Evolutionary conservation across 2,888 invertebrate genomes (phyloP).

Genomic region (Cartodere bifasciata): DNA sequence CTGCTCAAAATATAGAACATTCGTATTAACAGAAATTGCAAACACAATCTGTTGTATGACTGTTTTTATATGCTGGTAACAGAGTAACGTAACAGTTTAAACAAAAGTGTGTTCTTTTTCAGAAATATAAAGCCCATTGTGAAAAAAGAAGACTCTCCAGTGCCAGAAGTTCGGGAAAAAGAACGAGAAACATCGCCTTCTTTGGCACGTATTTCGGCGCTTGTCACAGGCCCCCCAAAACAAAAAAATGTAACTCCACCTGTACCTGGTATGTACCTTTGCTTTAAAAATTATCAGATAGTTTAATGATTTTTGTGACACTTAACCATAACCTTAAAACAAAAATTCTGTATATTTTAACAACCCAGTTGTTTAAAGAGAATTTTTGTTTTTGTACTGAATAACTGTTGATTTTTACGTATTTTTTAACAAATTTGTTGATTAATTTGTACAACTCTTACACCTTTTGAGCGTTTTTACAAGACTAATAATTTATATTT

Average conservation of each 20-base stretch:
- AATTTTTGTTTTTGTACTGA: no score
- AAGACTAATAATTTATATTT: no score
- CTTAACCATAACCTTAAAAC: no score
- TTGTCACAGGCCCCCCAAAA: constrained; percentile 72
- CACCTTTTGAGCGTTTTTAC: no score
- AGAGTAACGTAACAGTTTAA: not conserved
- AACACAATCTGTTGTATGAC: no score
- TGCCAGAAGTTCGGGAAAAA: constrained; percentile 32
- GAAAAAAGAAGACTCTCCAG: constrained; percentile 41
- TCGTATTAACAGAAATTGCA: no score
- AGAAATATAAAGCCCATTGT: constrained; percentile 56
- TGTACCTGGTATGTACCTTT: constrained; percentile 12
- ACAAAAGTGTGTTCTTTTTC: constrained; percentile 11
- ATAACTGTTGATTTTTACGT: no score
- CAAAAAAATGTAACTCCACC: constrained; percentile 38
- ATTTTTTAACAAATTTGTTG: no score
- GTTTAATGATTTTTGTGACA: constrained; percentile 1
- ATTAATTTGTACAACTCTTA: no score
- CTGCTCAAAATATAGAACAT: no score
- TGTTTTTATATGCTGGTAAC: not conserved
- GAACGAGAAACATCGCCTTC: constrained; percentile 67
- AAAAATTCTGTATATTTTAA: no score
- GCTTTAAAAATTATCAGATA: not conserved
- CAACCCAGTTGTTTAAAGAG: no score
- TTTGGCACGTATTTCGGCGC: constrained; percentile 68